Percentiles rank a stretch among this genome's conserved stretches.
These are phyloP conservation scores for Bombyx huttoni DNA, from an alignment of 2,888 invertebrate genomes.

Conservation along the genomic window DNA sequence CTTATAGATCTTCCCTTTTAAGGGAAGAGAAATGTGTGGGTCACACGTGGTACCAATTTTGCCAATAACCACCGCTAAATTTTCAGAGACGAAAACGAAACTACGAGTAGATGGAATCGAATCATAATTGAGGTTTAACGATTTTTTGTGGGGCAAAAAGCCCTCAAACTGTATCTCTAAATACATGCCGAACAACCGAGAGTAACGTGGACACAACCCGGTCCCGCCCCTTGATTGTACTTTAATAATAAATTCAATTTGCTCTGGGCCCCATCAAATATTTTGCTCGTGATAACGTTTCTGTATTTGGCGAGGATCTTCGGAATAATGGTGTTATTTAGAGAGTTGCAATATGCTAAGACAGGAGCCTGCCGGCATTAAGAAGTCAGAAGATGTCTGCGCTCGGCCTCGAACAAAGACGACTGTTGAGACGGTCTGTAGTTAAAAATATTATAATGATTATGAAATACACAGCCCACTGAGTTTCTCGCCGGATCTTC, in stretches of 20 bases:
- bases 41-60: no score
- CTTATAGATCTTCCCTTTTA: no score
- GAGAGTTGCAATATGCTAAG: conserved; percentile 70
- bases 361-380: conserved; percentile 67
- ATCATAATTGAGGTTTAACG: background rate
- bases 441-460: background rate
- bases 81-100: no score
- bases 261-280: conserved; percentile 55
- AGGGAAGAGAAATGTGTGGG: no score
- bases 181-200: background rate
- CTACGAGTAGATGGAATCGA: no score
- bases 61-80: no score
- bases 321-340: conserved; percentile 67
- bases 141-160: background rate
- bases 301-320: conserved; percentile 53
- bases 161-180: background rate
- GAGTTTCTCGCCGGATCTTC: no score
- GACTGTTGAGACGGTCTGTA: conserved; percentile 20
- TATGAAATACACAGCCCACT: no score
- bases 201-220: conserved; percentile 5
- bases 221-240: conserved; percentile 37
- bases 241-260: conserved; percentile 70
- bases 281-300: conserved; percentile 52
- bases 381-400: conserved; percentile 69
- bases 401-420: conserved; percentile 24